These are phyloP conservation scores for Drosophila niveifrons DNA, from an alignment of 2,888 invertebrate species.

Conservation along the genomic window DNA sequence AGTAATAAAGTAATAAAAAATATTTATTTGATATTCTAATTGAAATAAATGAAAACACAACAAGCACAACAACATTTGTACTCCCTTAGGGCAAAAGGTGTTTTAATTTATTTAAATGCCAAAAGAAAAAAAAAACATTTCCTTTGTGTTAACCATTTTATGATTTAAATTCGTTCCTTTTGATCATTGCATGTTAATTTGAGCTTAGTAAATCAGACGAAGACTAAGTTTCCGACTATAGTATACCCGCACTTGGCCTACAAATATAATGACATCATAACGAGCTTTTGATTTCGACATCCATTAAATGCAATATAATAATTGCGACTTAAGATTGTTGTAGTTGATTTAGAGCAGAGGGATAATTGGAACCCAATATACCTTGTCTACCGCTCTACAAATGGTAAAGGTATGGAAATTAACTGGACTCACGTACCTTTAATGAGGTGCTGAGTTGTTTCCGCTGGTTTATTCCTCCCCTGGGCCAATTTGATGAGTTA, in stretches of 20 bases:
- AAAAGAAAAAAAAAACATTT: slow-evolving; percentile 34
- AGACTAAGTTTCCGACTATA: neutral
- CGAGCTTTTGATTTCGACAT: slow-evolving; percentile 4
- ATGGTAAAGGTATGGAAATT: slow-evolving; percentile 3
- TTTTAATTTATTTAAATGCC: slow-evolving; percentile 28
- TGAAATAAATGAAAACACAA: slow-evolving; percentile 30
- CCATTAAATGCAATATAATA: slow-evolving; percentile 5
- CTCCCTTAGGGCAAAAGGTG: slow-evolving; percentile 2
- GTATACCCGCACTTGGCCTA: slow-evolving; percentile 12
- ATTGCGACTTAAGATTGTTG: slow-evolving; percentile 1
- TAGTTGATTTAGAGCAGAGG: neutral
- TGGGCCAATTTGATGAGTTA: slow-evolving; percentile 38
- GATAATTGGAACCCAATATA: slow-evolving; percentile 5
- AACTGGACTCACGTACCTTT: slow-evolving; percentile 39
- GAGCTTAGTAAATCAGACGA: neutral
- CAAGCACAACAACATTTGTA: slow-evolving; percentile 7
- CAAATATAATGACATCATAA: neutral
- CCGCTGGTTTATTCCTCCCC: slow-evolving; percentile 31
- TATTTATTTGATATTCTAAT: slow-evolving; percentile 34
- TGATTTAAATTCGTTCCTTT: slow-evolving; percentile 38
- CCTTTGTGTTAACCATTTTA: slow-evolving; percentile 17
- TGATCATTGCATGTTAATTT: slow-evolving; percentile 18
- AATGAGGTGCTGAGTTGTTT: slow-evolving; percentile 51
- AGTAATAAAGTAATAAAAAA: slow-evolving; percentile 3
- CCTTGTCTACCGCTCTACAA: neutral